Conservation (phyloP, 2,888 invertebrate species). For the Oligia latruncula region DNA sequence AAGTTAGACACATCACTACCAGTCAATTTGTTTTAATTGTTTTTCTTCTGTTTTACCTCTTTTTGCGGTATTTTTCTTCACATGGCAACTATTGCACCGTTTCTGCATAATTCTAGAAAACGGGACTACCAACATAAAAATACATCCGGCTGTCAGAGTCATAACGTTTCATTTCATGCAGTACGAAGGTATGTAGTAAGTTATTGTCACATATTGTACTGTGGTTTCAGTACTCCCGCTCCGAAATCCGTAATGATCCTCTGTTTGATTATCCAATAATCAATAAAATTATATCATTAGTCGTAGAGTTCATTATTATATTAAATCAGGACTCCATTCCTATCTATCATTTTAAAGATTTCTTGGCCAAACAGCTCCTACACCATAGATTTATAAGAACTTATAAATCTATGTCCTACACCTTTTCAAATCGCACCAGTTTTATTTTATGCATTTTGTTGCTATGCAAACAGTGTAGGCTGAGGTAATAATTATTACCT, state of each 20-base stretch:
- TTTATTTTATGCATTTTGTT: not conserved
- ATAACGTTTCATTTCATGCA: slow-evolving; percentile 69
- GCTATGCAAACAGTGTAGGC: not conserved
- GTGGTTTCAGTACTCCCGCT: not conserved
- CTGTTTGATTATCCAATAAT: not conserved
- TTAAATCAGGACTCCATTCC: too few relatives aligned
- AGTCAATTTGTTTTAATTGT: not conserved
- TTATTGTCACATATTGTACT: too few relatives aligned
- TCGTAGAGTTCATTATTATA: not conserved
- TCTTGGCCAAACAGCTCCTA: not conserved
- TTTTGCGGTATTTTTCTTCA: not conserved
- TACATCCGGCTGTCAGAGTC: slow-evolving; percentile 73
- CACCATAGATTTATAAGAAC: too few relatives aligned
- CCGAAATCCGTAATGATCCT: not conserved
- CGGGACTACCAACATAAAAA: slow-evolving; percentile 71
- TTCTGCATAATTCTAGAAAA: slow-evolving; percentile 86
- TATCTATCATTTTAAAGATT: too few relatives aligned
- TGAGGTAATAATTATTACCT: not conserved
- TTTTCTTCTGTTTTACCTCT: not conserved
- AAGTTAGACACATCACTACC: not conserved
- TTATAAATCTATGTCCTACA: too few relatives aligned
- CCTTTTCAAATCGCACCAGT: not conserved
- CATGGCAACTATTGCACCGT: slow-evolving; percentile 73
- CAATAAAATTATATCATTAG: not conserved
- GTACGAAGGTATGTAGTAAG: not conserved